phyloP scores from a whole-genome alignment of 2,113 vertebrate species.

The Tauraco erythrolophus region DNA sequence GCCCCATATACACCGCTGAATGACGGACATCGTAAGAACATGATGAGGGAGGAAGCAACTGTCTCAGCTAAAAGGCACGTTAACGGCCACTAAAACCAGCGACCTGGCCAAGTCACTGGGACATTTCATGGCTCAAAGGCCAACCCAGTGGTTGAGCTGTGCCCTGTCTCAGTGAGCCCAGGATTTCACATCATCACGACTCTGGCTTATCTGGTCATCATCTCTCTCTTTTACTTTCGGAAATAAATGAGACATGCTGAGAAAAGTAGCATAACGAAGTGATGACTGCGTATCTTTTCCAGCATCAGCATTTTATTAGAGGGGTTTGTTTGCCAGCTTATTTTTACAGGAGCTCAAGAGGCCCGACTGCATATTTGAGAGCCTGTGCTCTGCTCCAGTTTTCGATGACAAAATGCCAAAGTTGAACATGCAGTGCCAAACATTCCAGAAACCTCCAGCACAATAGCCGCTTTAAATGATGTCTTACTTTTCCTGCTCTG shows the following conservation, averaged over 20 bases:
- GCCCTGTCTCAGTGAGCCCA: not conserved
- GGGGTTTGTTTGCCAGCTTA: constrained; percentile 49
- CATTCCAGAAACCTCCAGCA: constrained; percentile 43
- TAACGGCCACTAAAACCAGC: not conserved
- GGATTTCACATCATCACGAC: not conserved
- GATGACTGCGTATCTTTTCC: constrained; percentile 37
- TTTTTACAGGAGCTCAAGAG: constrained; percentile 62
- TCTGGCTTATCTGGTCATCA: not conserved
- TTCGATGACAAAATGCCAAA: constrained; percentile 54
- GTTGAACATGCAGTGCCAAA: constrained; percentile 26
- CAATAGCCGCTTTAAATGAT: constrained; percentile 25
- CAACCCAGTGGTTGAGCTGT: not conserved
- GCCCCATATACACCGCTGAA: not conserved
- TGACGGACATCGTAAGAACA: not conserved
- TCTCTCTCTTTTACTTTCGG: not conserved
- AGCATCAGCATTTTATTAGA: constrained; percentile 54
- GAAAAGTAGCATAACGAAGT: constrained; percentile 46
- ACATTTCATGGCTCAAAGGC: not conserved
- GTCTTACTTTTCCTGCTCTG: constrained; percentile 25
- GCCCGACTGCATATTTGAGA: not conserved
- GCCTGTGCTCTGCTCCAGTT: constrained; percentile 2
- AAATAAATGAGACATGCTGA: constrained; percentile 45
- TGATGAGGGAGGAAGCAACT: not conserved
- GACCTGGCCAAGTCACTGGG: not conserved
- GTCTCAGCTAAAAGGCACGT: not conserved